Evolutionary conservation across 2,888 invertebrate species (phyloP).

Genomic region (Perithous albicinctus): DNA sequence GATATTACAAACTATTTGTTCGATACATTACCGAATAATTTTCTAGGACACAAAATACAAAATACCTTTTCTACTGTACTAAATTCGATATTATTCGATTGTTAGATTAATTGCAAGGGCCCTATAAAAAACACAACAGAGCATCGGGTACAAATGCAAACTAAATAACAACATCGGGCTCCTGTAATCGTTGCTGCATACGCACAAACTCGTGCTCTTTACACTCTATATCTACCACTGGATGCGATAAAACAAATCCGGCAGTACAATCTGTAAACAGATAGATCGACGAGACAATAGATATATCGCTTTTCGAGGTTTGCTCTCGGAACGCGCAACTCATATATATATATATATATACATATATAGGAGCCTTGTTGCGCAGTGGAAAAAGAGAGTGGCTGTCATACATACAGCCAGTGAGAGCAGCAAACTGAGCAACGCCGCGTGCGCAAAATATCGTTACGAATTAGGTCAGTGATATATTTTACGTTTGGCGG

Average conservation of each 20-base stretch:
- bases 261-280: slow-evolving; percentile 43
- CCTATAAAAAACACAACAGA: slow-evolving; percentile 17
- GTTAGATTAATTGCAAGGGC: slow-evolving; percentile 32
- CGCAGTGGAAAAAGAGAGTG: slow-evolving; percentile 2
- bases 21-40: no score
- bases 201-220: neutral
- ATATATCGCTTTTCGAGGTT: slow-evolving; percentile 44
- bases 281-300: slow-evolving; percentile 46
- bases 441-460: slow-evolving; percentile 44
- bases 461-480: slow-evolving; percentile 65
- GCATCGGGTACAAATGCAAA: neutral
- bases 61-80: neutral
- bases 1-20: no score
- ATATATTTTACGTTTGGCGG: slow-evolving; percentile 65
- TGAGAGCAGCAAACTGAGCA: slow-evolving; percentile 7
- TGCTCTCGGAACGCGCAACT: slow-evolving; percentile 3
- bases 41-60: neutral
- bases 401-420: neutral
- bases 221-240: neutral
- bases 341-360: no score
- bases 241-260: slow-evolving; percentile 22
- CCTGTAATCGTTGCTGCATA: neutral
- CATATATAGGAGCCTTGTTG: slow-evolving; percentile 5
- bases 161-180: slow-evolving; percentile 3
- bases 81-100: slow-evolving; percentile 21